A percentile compares a stretch with the other conserved stretches of the same genome.
Conservation (phyloP, 1,140 invertebrate genomes). For the Drosophila dunni region DNA sequence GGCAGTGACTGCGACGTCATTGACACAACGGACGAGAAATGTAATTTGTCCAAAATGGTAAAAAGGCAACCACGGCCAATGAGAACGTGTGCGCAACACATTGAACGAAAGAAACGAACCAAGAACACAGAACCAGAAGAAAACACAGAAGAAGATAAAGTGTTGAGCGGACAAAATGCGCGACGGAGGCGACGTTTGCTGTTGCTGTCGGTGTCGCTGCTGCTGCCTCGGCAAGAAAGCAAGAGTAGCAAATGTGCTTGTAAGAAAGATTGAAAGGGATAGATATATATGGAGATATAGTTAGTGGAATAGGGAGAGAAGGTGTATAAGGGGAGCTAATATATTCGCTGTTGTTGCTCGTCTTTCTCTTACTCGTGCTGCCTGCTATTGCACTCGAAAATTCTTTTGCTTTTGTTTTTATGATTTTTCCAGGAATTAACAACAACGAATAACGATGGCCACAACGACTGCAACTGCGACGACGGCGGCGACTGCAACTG, state of each 20-base stretch:
- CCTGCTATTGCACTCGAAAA: conserved; percentile 78
- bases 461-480: conserved; percentile 39
- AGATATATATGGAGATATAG: conserved; percentile 24
- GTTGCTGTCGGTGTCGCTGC: conserved; percentile 7
- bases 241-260: conserved; percentile 74
- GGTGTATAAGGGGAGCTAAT: conserved; percentile 52
- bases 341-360: conserved; percentile 59
- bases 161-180: conserved; percentile 74
- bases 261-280: conserved; percentile 46
- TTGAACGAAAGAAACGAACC: conserved; percentile 47
- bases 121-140: conserved; percentile 31
- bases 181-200: background rate
- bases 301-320: conserved; percentile 10
- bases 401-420: conserved; percentile 81
- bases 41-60: conserved; percentile 67
- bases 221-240: conserved; percentile 53
- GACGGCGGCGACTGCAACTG: conserved; percentile 18
- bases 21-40: conserved; percentile 48
- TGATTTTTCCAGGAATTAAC: conserved; percentile 76
- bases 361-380: conserved; percentile 44
- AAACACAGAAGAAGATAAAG: conserved; percentile 65
- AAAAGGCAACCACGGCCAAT: conserved; percentile 46
- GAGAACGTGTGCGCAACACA: conserved; percentile 33
- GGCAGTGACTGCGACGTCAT: conserved; percentile 34
- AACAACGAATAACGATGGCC: conserved; percentile 60